Base-by-base conservation (phyloP, 2,113 vertebrate species). In the Girardinichthys multiradiatus region DNA sequence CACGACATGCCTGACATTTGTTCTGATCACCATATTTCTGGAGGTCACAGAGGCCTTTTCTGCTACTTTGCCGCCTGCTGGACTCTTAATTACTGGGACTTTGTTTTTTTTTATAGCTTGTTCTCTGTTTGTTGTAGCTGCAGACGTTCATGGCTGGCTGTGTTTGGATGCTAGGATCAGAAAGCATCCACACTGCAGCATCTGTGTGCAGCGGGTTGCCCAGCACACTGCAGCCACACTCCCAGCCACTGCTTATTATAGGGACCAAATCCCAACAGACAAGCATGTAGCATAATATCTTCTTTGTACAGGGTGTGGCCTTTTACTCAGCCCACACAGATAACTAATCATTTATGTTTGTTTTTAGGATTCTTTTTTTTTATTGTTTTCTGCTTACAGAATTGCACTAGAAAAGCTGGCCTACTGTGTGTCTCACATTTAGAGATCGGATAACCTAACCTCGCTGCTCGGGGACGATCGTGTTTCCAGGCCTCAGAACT, bases 121-220 rank as follows among this genome's bases (percentile, higher is more conserved):
- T 42, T 15, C 39, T 4, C 39, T 0, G 15, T 45, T 45, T 80
- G 70, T 85, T 68, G 45, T 61, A 61, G 65, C 74, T 29, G 14
- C 28, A 42, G 62, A 26, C 48, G 0, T 15, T 12, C 42, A 13
- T 29, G 57, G 51, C 57, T 29, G 60, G 61, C 60, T 31, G 69
- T 51, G 74, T 76, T 72, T 83, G 72, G 54, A 67, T 35, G 51
- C 68, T 85, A 74, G 85, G 83, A 86, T 57, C 78, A 75, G 70
- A 60, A 68, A 63, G 30, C 65, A 31, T 33, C 45, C 65, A 75
- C 69, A 75, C 63, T 70, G 79, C 85, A 82, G 86, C 77, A 79
- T 82, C 73, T 87, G 82, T 70, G 72, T 74, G 57, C 21, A 60
- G 62, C 57, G 60, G 80, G 80, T 72, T 57, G 11, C 26, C 31